phyloP scores from a whole-genome alignment of 53 echinoderm and acorn worm genomes.

The Patiria pectinifera region DNA sequence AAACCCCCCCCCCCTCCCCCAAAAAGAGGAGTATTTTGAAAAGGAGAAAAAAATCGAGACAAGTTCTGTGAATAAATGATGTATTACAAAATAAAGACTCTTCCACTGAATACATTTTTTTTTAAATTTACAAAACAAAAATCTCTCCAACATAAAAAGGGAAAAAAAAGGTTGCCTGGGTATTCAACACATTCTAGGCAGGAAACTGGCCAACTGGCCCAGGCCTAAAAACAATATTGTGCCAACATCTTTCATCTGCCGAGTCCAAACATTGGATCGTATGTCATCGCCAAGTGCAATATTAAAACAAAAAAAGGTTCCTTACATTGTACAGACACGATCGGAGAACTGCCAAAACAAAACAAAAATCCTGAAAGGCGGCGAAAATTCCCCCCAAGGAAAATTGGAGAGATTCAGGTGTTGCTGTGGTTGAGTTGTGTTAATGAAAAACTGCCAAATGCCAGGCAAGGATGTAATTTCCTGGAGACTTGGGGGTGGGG shows the following conservation, averaged over 20 bases:
- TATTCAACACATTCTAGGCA: too few species aligned
- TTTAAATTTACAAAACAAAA: too few species aligned
- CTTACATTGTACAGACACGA: neutral
- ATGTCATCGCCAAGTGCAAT: neutral
- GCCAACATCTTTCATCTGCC: neutral
- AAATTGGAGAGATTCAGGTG: neutral
- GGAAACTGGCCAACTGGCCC: too few species aligned
- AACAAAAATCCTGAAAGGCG: neutral
- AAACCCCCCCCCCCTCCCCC: too few species aligned
- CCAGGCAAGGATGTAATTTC: neutral
- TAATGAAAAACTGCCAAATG: neutral
- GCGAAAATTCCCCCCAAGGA: neutral
- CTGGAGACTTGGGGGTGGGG: neutral
- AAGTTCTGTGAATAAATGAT: too few species aligned
- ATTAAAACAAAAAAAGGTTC: neutral
- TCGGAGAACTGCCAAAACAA: neutral
- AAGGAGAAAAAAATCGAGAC: too few species aligned
- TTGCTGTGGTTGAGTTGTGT: neutral
- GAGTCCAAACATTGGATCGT: neutral
- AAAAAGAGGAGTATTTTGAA: too few species aligned
- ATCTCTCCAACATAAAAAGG: too few species aligned
- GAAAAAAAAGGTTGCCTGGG: too few species aligned
- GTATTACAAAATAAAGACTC: too few species aligned
- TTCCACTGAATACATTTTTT: too few species aligned
- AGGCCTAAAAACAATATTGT: neutral